Base-by-base conservation (phyloP, 1,140 invertebrate genomes). In the Papilio machaon region DNA sequence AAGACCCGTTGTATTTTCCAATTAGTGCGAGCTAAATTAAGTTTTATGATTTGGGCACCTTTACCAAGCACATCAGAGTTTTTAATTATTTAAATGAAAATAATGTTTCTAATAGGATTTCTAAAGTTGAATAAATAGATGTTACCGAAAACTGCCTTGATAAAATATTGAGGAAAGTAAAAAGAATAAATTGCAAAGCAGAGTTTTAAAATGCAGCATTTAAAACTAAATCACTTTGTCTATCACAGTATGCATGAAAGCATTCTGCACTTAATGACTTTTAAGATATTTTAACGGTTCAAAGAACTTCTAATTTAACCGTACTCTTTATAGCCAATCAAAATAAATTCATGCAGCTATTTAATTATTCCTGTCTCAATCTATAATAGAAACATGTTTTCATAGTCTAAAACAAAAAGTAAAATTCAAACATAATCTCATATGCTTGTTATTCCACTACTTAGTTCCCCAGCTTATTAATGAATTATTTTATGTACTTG, bases 41-140 rank as follows among this genome's bases (percentile, higher is more conserved):
- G 30, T 70, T 70, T 70, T 38, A 70, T 35, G 11, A 38, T 70
- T 70, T 70, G 64, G 13, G 10, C 64, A 70, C 64, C 64, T 70
- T 35, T 70, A 15, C 17, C 54, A n/a, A 58, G 54, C n/a, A 35
- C 30, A 10, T 67, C 60, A 35, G 13, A 70, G 13, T 70, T 70
- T 70, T 70, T 35, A 67, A 13, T 67, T 67, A 11, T 23, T 70
- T 17, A 35, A 70, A 35, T 35, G 30, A 17, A 35, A 30, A 13
- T 15, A 30, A 52, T 52, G 11, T 58, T 60, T 60, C n/a, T 60
- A 60, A 19, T 9, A 60, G n/a, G 58, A 23, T 60, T 60, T 60
- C 23, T 7, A 60, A 10, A 64, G 13, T 3, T 35, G 11, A 38
- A 38, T 35, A 13, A 11, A 35, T 7, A 17, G 17, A 54, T 54